Conservation (phyloP, 1,140 invertebrate species). For the Aphidius gifuensis region DNA sequence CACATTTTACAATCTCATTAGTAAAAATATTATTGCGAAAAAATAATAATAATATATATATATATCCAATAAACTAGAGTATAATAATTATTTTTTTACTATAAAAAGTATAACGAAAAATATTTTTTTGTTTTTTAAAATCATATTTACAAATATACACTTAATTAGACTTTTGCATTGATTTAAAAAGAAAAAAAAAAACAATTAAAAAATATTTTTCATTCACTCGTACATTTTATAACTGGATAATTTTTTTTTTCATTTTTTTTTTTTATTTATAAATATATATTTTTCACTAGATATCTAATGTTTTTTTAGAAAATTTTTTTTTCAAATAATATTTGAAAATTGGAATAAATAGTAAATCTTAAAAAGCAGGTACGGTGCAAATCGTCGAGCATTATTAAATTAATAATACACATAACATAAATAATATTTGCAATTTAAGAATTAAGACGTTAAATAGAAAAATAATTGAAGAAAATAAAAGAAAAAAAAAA, state of each 20-base stretch:
- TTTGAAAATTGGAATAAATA: constrained; percentile 41
- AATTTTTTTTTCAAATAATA: not conserved
- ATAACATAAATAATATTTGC: constrained; percentile 3
- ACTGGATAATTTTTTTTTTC: too few species aligned
- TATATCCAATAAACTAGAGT: not conserved
- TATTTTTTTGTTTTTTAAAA: not conserved
- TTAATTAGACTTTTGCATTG: not conserved
- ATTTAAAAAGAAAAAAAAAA: too few species aligned
- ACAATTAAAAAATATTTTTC: too few species aligned
- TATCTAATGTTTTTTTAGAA: constrained; percentile 3
- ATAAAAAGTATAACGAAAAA: too few species aligned
- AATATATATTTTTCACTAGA: too few species aligned
- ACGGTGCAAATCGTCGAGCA: constrained; percentile 42
- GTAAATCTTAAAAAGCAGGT: constrained; percentile 50
- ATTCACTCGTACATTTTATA: too few species aligned
- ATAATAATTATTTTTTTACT: not conserved
- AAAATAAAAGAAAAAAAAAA: not conserved
- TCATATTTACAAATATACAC: constrained; percentile 54
- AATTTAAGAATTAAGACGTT: not conserved
- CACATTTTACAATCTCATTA: constrained; percentile 22
- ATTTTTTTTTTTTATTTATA: too few species aligned
- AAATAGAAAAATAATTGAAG: not conserved
- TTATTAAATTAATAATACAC: constrained; percentile 2
- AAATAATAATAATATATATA: not conserved
- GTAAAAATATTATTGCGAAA: not conserved